These are phyloP conservation scores for Drosophila percnosoma DNA, from an alignment of 2,888 invertebrate species.

Conservation along the genomic window DNA sequence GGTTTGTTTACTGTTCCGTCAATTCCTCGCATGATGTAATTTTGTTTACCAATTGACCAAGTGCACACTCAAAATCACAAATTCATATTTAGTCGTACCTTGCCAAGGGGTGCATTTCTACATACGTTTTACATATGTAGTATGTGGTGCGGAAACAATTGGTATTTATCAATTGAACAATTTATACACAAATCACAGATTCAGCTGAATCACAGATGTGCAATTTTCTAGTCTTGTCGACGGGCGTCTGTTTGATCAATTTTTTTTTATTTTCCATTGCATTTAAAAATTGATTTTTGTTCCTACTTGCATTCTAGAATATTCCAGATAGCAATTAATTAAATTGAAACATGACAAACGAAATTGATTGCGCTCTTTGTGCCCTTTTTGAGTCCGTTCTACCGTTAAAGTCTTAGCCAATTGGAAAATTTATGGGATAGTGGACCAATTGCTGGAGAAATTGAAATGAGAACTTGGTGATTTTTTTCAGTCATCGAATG, in stretches of 20 bases:
- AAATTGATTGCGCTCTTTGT: slow-evolving; percentile 40
- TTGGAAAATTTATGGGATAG: slow-evolving; percentile 58
- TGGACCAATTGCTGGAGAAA: slow-evolving; percentile 37
- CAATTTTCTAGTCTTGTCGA: slow-evolving; percentile 17
- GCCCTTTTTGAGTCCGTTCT: slow-evolving; percentile 23
- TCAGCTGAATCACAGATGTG: slow-evolving; percentile 15
- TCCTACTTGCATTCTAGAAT: slow-evolving; percentile 40
- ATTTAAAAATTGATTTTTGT: slow-evolving; percentile 22
- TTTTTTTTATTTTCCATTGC: slow-evolving; percentile 21
- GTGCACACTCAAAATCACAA: slow-evolving; percentile 6
- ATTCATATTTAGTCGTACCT: slow-evolving; percentile 2
- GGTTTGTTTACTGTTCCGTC: slow-evolving; percentile 24
- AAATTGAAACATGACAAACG: slow-evolving; percentile 48
- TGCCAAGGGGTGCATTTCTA: neutral
- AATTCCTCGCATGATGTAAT: slow-evolving; percentile 50
- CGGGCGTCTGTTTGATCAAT: slow-evolving; percentile 33
- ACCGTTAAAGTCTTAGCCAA: slow-evolving; percentile 1
- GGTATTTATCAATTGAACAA: slow-evolving; percentile 30
- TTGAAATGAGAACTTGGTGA: slow-evolving; percentile 2
- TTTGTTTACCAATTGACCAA: slow-evolving; percentile 46
- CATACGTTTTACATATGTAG: neutral
- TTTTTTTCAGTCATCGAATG: slow-evolving; percentile 1
- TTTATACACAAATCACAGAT: slow-evolving; percentile 38
- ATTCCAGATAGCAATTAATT: slow-evolving; percentile 34
- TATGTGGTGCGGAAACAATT: slow-evolving; percentile 19